Conservation (phyloP, 2,113 vertebrate species). For the mouse (Mus musculus) region DNA sequence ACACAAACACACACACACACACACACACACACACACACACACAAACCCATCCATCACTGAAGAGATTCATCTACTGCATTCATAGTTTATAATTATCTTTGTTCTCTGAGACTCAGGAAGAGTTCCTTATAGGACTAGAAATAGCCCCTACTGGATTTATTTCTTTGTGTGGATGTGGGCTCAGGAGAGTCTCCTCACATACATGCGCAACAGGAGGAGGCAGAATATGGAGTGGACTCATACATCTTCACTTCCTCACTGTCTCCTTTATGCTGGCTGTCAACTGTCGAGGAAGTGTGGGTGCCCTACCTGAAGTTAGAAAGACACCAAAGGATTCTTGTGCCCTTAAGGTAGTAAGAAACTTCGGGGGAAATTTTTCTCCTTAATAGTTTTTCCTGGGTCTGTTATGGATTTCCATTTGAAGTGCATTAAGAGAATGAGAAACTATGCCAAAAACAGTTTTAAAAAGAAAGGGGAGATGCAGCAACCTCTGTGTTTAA, state of each 20-base stretch:
- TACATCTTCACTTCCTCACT: background rate
- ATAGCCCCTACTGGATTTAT: background rate
- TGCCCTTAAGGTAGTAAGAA: fast-evolving
- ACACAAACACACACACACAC: background rate
- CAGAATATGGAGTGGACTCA: background rate
- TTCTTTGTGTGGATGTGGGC: background rate
- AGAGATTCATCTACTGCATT: background rate
- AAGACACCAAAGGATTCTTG: fast-evolving
- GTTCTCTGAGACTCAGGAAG: background rate
- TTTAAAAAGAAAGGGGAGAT: background rate
- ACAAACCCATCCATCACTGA: too few species aligned
- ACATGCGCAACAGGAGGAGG: background rate
- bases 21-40: background rate
- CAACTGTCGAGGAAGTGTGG: background rate
- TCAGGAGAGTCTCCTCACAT: background rate
- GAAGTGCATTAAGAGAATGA: conserved; percentile 13
- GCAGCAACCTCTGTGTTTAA: background rate
- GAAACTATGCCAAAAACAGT: background rate
- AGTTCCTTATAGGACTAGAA: background rate
- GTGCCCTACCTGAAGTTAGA: background rate
- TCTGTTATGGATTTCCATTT: background rate
- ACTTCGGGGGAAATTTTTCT: background rate
- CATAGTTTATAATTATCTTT: background rate
- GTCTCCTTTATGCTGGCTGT: background rate
- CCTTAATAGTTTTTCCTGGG: background rate